Percentiles rank a stretch among this genome's conserved stretches.
Conservation (phyloP, 2,888 invertebrate species). For the Hydriomena furcata region DNA sequence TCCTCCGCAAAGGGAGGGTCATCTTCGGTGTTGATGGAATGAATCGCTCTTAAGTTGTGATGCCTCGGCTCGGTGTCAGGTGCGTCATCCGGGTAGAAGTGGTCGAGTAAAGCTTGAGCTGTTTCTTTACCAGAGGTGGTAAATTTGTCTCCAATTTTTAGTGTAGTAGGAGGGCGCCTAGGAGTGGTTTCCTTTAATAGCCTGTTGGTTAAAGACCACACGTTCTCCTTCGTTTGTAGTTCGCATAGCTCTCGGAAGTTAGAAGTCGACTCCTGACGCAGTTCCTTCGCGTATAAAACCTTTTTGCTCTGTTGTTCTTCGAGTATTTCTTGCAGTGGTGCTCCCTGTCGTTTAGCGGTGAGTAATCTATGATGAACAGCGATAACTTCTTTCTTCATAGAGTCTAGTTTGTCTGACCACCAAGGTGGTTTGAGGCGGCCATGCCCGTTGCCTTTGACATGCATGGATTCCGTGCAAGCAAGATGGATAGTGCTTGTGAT, state of each 20-base stretch:
- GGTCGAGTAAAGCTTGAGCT: not conserved
- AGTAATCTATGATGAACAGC: not conserved
- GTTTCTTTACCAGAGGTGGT: not conserved
- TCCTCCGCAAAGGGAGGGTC: not conserved
- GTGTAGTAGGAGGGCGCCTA: not conserved
- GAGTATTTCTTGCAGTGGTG: not conserved
- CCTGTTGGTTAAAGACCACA: slow-evolving; percentile 1
- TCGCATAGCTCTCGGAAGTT: not conserved
- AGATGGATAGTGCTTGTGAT: too few species aligned
- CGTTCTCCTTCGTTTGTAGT: not conserved
- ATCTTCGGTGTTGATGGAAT: not conserved
- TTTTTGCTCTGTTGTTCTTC: not conserved
- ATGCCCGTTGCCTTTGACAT: too few species aligned
- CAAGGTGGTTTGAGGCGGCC: slow-evolving; percentile 5
- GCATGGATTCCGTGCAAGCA: not conserved
- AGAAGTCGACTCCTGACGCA: not conserved
- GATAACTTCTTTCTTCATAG: not conserved
- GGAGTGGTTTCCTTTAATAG: not conserved
- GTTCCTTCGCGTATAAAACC: not conserved
- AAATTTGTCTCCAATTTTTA: not conserved
- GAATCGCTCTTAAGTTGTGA: too few species aligned
- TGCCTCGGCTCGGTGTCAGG: not conserved
- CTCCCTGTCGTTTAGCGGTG: not conserved
- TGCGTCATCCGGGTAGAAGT: not conserved
- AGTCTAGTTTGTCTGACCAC: not conserved